Conservation (phyloP, 2,113 vertebrate species). For the Vulpes ferrilata region DNA sequence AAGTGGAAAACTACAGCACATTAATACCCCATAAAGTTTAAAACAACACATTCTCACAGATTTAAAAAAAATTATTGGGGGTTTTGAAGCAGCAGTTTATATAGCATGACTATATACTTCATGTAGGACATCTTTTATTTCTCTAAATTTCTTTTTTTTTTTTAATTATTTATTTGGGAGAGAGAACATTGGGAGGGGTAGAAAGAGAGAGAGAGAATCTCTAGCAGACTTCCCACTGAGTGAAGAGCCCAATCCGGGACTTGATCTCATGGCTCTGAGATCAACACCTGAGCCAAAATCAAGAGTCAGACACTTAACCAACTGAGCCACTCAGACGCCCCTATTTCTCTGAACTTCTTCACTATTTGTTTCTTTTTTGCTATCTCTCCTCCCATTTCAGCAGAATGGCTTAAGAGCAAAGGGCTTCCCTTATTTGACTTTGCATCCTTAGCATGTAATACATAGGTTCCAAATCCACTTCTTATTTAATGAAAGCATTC, state of each 20-base stretch:
- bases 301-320: background rate
- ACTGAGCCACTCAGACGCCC: background rate
- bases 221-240: background rate
- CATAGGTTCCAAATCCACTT: background rate
- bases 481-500: constrained; percentile 24
- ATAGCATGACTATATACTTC: background rate
- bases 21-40: constrained; percentile 17
- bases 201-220: background rate
- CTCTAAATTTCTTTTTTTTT: background rate
- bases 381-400: background rate
- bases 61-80: background rate
- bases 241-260: background rate
- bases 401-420: background rate
- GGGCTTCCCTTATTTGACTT: background rate
- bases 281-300: background rate
- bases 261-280: background rate
- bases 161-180: background rate
- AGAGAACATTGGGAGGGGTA: background rate
- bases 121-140: background rate
- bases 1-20: constrained; percentile 48
- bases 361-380: background rate
- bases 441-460: background rate
- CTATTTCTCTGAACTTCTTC: background rate
- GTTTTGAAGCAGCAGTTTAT: background rate
- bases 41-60: background rate